phyloP scores from a whole-genome alignment of 2,888 invertebrate genomes.

The Bombyx huttoni region DNA sequence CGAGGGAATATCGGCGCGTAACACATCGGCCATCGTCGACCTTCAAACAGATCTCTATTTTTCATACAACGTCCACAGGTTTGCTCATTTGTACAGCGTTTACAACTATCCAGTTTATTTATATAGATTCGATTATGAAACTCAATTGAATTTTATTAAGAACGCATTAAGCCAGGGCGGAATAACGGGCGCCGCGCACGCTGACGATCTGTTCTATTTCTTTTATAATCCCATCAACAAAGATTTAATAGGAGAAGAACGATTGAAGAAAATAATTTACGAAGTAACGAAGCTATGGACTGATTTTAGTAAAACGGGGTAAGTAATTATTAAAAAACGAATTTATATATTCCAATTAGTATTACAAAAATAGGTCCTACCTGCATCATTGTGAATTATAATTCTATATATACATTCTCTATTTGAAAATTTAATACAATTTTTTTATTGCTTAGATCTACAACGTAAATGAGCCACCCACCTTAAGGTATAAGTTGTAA shows the following conservation, averaged over 20 bases:
- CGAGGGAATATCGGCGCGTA: constrained; percentile 12
- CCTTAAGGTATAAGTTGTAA: no score
- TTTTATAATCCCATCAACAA: constrained; percentile 13
- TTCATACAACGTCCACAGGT: constrained; percentile 16
- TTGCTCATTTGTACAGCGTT: constrained; percentile 12
- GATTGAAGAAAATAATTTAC: constrained; percentile 30
- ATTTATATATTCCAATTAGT: no score
- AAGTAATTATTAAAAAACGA: constrained; percentile 4
- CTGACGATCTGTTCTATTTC: constrained; percentile 31
- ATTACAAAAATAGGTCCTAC: no score
- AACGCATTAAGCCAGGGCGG: constrained; percentile 16
- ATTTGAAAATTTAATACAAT: no score
- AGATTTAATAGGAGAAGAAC: constrained; percentile 10
- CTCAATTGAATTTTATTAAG: constrained; percentile 23
- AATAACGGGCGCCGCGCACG: constrained; percentile 22
- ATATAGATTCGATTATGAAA: constrained; percentile 25
- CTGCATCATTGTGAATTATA: no score
- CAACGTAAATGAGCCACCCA: no score
- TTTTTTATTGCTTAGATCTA: no score
- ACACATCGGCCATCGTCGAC: constrained; percentile 18
- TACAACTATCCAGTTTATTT: constrained; percentile 17
- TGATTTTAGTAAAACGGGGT: constrained; percentile 50
- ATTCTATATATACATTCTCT: no score
- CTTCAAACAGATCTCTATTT: constrained; percentile 16
- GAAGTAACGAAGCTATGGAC: constrained; percentile 53